Conservation (phyloP, 2,888 invertebrate species). For the Tachina fera region DNA sequence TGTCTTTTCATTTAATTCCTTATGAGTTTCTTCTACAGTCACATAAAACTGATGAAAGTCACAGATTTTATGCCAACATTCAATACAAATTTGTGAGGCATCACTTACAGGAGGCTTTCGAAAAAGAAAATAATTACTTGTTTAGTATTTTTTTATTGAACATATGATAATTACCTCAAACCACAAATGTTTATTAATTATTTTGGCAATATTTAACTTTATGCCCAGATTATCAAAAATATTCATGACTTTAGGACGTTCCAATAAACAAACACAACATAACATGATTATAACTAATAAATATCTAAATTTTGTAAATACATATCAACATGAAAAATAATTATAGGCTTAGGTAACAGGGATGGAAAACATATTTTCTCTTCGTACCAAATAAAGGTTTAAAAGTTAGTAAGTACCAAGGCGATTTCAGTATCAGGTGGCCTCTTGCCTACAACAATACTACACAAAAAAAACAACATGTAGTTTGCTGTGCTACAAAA, state of each 20-base stretch:
- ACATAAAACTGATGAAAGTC: slow-evolving; percentile 81
- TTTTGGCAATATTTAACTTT: slow-evolving; percentile 76
- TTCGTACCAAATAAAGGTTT: too few relatives aligned
- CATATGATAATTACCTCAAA: slow-evolving; percentile 77
- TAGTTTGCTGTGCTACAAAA: too few relatives aligned
- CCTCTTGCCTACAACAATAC: too few relatives aligned
- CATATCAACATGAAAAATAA: slow-evolving; percentile 4
- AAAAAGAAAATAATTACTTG: slow-evolving; percentile 12
- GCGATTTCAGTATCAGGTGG: too few relatives aligned
- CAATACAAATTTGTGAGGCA: slow-evolving; percentile 78
- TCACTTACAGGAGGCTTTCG: slow-evolving; percentile 45
- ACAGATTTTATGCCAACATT: slow-evolving; percentile 80
- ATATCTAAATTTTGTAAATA: neutral
- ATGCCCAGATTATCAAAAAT: slow-evolving; percentile 78
- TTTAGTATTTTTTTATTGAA: neutral
- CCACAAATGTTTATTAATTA: slow-evolving; percentile 81
- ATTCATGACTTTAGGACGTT: slow-evolving; percentile 76
- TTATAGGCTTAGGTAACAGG: neutral
- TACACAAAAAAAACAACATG: too few relatives aligned
- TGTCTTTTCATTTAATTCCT: neutral
- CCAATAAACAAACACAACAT: slow-evolving; percentile 79
- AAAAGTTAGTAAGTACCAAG: too few relatives aligned
- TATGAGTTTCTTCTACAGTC: slow-evolving; percentile 78
- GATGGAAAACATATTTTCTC: too few relatives aligned
- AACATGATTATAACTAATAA: slow-evolving; percentile 71